Evolutionary conservation across 2,888 invertebrate species (phyloP).

Genomic region (Podotricha telesiphe): DNA sequence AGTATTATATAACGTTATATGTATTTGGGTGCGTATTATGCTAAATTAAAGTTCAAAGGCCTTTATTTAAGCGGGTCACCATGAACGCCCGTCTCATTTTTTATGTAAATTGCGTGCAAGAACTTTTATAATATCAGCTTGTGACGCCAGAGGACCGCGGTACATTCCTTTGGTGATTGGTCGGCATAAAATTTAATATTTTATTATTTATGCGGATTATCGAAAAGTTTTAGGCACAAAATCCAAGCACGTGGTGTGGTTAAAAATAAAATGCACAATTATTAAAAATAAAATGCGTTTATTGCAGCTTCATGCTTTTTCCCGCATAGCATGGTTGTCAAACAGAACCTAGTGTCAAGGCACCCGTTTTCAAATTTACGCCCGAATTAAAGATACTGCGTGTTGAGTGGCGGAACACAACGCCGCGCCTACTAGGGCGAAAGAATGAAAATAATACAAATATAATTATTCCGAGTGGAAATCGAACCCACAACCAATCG

Average conservation of each 20-base stretch:
- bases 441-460: too few relatives aligned
- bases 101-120: slow-evolving; percentile 21
- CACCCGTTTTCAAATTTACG: too few relatives aligned
- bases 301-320: too few relatives aligned
- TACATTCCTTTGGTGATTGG: slow-evolving; percentile 9
- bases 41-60: slow-evolving; percentile 9
- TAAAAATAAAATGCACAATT: too few relatives aligned
- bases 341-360: too few relatives aligned
- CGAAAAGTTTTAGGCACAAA: background rate
- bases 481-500: too few relatives aligned
- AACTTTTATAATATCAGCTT: slow-evolving; percentile 19
- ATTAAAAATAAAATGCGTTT: too few relatives aligned
- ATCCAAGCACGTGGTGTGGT: background rate
- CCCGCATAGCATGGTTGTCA: too few relatives aligned
- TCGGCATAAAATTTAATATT: slow-evolving; percentile 5
- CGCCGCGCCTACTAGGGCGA: too few relatives aligned
- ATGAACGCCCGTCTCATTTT: slow-evolving; percentile 20
- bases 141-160: slow-evolving; percentile 12
- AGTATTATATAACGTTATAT: background rate
- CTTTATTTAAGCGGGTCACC: slow-evolving; percentile 12
- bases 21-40: background rate
- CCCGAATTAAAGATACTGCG: too few relatives aligned
- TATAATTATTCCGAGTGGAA: too few relatives aligned
- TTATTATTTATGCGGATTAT: background rate
- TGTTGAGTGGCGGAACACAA: too few relatives aligned